These are phyloP conservation scores for Marronus borbonicus DNA, from an alignment of 2,888 invertebrate species.

Conservation along the genomic window DNA sequence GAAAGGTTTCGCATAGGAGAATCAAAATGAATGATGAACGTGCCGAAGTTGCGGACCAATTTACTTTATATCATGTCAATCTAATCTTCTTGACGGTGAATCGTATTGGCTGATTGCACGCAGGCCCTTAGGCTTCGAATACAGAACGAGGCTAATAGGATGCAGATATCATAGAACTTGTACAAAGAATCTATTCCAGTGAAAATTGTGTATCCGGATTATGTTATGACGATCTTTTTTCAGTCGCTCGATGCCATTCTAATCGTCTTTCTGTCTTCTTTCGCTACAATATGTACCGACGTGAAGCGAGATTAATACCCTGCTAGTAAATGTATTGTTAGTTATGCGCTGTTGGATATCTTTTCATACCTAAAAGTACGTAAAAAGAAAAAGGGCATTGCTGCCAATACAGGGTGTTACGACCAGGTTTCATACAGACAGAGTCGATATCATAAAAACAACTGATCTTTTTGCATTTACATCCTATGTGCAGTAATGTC, in stretches of 20 bases:
- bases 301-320: slow-evolving; percentile 11
- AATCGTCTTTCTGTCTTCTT: slow-evolving; percentile 42
- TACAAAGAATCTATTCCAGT: slow-evolving; percentile 59
- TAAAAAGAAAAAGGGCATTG: not conserved
- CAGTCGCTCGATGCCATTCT: slow-evolving; percentile 39
- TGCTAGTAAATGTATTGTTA: not conserved
- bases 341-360: not conserved
- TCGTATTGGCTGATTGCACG: slow-evolving; percentile 56
- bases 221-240: slow-evolving; percentile 45
- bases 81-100: slow-evolving; percentile 32
- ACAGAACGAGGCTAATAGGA: slow-evolving; percentile 58
- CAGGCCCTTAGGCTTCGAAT: slow-evolving; percentile 57
- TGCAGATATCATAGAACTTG: slow-evolving; percentile 61
- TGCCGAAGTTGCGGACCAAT: slow-evolving; percentile 57
- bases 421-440: not conserved
- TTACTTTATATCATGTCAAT: slow-evolving; percentile 40
- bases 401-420: not conserved
- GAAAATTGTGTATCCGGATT: slow-evolving; percentile 52
- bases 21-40: slow-evolving; percentile 65
- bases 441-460: not conserved
- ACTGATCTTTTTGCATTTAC: not conserved
- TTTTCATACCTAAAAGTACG: slow-evolving; percentile 7
- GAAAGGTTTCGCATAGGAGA: slow-evolving; percentile 62
- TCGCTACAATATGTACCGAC: slow-evolving; percentile 18
- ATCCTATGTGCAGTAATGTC: not conserved